phyloP scores from a whole-genome alignment of 1,140 invertebrate genomes.

The Archivesica marissinica region DNA sequence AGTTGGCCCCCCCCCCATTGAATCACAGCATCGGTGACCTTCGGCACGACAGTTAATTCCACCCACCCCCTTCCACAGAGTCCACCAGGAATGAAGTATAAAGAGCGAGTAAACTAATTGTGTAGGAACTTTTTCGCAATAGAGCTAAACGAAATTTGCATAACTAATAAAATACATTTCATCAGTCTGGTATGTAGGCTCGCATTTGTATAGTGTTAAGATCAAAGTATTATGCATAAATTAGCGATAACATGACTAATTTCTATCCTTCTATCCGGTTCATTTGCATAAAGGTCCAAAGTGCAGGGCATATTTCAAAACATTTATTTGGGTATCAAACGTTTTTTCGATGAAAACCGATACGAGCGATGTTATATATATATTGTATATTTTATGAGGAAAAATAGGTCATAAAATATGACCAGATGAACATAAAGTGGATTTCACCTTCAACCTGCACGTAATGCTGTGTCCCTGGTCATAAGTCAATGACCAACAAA shows the following conservation, averaged over 20 bases:
- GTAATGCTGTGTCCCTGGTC: background rate
- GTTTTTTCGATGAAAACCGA: background rate
- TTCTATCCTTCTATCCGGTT: conserved; percentile 20
- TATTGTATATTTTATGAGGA: background rate
- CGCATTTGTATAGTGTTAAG: too few relatives aligned
- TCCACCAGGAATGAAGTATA: too few relatives aligned
- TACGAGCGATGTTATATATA: background rate
- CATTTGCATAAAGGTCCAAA: conserved; percentile 36
- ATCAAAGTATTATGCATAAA: too few relatives aligned
- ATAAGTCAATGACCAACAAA: background rate
- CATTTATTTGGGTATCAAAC: background rate
- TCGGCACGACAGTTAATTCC: too few relatives aligned
- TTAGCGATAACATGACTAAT: background rate
- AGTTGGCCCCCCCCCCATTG: too few relatives aligned
- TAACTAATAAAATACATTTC: too few relatives aligned
- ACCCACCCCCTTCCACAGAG: too few relatives aligned
- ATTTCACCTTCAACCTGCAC: background rate
- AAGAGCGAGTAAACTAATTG: too few relatives aligned
- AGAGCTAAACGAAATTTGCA: conserved; percentile 31
- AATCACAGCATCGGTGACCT: too few relatives aligned
- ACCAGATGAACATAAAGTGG: conserved; percentile 13
- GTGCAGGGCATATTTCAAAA: background rate
- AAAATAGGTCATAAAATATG: conserved; percentile 26
- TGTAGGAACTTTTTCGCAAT: too few relatives aligned
- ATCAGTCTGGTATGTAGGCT: too few relatives aligned